phyloP scores from a whole-genome alignment of 2,888 invertebrate species.

The Plagodis dolabraria region DNA sequence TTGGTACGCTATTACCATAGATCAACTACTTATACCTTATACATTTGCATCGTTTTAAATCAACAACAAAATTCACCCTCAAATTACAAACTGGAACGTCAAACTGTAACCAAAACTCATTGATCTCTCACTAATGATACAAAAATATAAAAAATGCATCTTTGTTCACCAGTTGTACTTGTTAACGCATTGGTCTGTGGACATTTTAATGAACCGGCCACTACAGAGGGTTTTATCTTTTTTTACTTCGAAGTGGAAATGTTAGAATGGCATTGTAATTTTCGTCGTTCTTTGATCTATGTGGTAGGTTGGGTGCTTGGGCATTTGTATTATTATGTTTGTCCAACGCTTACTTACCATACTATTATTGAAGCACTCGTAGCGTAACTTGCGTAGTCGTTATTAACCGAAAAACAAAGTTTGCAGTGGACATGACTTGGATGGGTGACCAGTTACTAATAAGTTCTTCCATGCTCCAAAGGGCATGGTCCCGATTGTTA shows the following conservation, averaged over 20 bases:
- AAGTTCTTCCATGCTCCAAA: no score
- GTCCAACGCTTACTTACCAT: neutral
- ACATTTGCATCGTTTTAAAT: no score
- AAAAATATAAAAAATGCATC: slow-evolving; percentile 10
- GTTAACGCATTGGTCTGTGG: slow-evolving; percentile 61
- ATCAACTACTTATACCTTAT: neutral
- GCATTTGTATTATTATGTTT: neutral
- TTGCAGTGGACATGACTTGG: no score
- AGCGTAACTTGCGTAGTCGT: no score
- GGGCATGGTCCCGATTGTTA: no score
- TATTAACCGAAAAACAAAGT: no score
- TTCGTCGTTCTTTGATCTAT: slow-evolving; percentile 38
- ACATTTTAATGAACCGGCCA: slow-evolving; percentile 75
- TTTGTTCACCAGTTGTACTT: slow-evolving; percentile 40
- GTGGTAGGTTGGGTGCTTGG: slow-evolving; percentile 22
- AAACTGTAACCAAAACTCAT: slow-evolving; percentile 18
- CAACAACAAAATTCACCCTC: neutral
- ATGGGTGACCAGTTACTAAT: no score
- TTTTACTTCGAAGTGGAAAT: slow-evolving; percentile 8
- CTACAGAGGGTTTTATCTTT: slow-evolving; percentile 44
- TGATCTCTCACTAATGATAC: slow-evolving; percentile 21
- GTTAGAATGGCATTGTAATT: slow-evolving; percentile 31
- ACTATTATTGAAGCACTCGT: no score
- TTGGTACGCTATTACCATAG: no score
- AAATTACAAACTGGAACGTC: slow-evolving; percentile 13